Evolutionary conservation across 2,113 vertebrate species (phyloP).

Genomic region (Chloebia gouldiae): DNA sequence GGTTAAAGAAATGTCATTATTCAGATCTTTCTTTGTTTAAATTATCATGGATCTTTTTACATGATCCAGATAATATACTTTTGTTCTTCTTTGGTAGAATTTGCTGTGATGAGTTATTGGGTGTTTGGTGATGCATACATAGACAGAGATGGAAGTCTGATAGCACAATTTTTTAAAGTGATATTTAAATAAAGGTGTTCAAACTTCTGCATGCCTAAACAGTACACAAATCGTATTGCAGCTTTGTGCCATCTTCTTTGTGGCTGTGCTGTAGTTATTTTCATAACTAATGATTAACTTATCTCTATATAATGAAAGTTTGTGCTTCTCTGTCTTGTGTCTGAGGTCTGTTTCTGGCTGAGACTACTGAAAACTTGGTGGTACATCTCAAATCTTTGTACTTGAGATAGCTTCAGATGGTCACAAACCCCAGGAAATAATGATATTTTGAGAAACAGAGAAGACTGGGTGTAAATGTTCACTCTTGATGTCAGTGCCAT

Average conservation of each 20-base stretch:
- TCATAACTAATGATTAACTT: not conserved
- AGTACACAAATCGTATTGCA: not conserved
- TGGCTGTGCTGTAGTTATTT: not conserved
- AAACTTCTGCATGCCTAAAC: not conserved
- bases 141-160: not conserved
- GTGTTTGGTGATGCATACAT: not conserved
- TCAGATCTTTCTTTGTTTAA: not conserved
- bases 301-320: not conserved
- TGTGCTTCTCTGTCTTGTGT: not conserved
- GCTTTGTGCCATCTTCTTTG: not conserved
- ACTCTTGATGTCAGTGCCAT: fast-evolving
- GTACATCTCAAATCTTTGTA: fast-evolving
- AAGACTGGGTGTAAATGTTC: not conserved
- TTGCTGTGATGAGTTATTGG: not conserved
- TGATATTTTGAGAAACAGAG: not conserved
- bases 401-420: not conserved
- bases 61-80: not conserved
- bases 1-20: not conserved
- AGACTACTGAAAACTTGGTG: not conserved
- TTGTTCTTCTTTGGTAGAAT: not conserved
- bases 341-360: not conserved
- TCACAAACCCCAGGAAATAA: not conserved
- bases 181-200: not conserved
- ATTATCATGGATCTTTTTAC: not conserved
- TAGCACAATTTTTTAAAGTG: not conserved